Conservation (phyloP, 2,113 vertebrate genomes). For the Taurulus bubalis region DNA sequence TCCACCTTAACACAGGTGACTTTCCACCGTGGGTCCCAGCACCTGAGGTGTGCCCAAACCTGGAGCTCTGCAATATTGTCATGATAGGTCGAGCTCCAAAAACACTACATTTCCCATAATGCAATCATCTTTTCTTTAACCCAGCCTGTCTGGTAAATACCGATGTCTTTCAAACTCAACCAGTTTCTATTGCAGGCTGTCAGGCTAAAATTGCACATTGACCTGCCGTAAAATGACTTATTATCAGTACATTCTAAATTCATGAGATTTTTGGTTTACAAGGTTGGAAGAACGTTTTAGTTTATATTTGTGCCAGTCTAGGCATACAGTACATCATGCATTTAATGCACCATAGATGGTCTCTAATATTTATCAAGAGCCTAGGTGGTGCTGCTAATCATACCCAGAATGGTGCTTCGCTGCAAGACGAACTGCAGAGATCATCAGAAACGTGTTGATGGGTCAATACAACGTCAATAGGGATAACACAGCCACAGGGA, state of each 20-base stretch:
- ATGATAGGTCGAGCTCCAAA: background rate
- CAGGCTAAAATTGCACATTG: background rate
- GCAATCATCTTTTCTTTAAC: background rate
- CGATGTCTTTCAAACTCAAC: no score
- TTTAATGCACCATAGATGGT: background rate
- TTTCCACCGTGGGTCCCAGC: background rate
- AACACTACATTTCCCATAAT: background rate
- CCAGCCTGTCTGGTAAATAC: background rate
- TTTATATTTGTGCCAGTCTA: background rate
- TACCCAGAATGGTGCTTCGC: conserved; percentile 11
- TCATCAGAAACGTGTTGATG: conserved; percentile 54
- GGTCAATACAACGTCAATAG: conserved; percentile 37
- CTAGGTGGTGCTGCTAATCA: conserved; percentile 18
- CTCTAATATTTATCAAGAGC: conserved; percentile 21
- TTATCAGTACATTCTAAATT: background rate
- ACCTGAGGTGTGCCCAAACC: background rate
- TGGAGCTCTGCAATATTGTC: no score
- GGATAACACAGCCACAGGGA: conserved; percentile 10
- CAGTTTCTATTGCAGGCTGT: background rate
- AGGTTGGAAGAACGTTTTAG: background rate
- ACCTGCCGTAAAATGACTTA: background rate
- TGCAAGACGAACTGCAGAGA: conserved; percentile 37
- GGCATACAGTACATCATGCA: background rate
- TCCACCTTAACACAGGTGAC: no score
- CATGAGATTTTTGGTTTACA: background rate